Evolutionary conservation across 2,888 invertebrate genomes (phyloP).

Genomic region (Apotomis betuletana): DNA sequence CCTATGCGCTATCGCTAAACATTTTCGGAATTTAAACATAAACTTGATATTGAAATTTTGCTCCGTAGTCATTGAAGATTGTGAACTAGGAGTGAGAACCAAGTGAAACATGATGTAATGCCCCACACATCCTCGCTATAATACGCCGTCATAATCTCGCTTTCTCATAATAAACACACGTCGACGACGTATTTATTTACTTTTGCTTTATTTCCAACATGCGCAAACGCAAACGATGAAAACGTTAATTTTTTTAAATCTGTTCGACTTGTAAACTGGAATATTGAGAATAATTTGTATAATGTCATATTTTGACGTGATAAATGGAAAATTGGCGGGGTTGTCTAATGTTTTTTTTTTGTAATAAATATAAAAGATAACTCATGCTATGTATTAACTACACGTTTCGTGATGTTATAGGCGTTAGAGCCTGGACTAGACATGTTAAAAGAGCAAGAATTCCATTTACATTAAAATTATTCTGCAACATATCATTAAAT

Average conservation of each 20-base stretch:
- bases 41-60: no score
- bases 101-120: slow-evolving; percentile 3
- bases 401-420: background rate
- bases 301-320: background rate
- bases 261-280: slow-evolving; percentile 1
- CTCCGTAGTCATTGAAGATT: no score
- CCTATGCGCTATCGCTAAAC: no score
- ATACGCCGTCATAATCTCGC: slow-evolving; percentile 59
- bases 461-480: no score
- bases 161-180: slow-evolving; percentile 64
- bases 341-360: background rate
- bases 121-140: background rate
- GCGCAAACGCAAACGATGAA: slow-evolving; percentile 52
- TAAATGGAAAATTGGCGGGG: background rate
- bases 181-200: slow-evolving; percentile 60
- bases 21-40: no score
- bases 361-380: background rate
- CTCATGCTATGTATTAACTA: background rate
- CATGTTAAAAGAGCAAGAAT: background rate
- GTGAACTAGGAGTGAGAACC: no score
- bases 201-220: slow-evolving; percentile 53
- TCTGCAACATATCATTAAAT: no score
- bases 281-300: background rate
- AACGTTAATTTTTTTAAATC: slow-evolving; percentile 3
- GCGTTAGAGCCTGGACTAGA: no score